Conservation (phyloP, 2,113 vertebrate species). For the Apteryx mantelli region DNA sequence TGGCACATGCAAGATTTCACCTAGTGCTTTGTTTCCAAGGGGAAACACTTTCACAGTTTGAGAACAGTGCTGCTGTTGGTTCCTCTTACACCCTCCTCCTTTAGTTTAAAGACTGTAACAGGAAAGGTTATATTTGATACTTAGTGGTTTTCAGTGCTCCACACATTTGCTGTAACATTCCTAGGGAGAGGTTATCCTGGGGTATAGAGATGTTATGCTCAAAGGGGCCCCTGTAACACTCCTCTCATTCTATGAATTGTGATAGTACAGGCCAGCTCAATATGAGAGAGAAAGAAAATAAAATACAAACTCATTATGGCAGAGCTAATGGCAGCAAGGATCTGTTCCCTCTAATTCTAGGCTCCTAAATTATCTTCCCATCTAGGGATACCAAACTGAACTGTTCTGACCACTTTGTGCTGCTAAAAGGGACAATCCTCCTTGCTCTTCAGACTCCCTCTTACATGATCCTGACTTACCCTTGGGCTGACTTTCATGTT, state of each 20-base stretch:
- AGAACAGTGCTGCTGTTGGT: background rate
- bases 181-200: background rate
- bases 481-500: slow-evolving; percentile 35
- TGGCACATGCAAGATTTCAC: background rate
- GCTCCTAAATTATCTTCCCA: background rate
- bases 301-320: background rate
- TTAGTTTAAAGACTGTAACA: background rate
- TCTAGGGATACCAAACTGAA: background rate
- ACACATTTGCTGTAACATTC: background rate
- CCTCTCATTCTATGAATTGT: background rate
- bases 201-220: background rate
- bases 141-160: background rate
- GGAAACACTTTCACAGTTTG: background rate
- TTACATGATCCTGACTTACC: slow-evolving; percentile 27
- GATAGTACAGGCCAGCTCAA: background rate
- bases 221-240: background rate
- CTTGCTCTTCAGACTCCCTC: slow-evolving; percentile 12
- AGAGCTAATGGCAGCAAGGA: background rate
- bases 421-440: slow-evolving; percentile 2
- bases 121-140: background rate
- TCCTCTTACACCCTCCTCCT: background rate
- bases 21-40: background rate
- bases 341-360: background rate
- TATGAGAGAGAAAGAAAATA: background rate
- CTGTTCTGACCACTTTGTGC: background rate